These are phyloP conservation scores for Sthenelais limicola DNA, from an alignment of 2,888 invertebrate species.

Conservation along the genomic window DNA sequence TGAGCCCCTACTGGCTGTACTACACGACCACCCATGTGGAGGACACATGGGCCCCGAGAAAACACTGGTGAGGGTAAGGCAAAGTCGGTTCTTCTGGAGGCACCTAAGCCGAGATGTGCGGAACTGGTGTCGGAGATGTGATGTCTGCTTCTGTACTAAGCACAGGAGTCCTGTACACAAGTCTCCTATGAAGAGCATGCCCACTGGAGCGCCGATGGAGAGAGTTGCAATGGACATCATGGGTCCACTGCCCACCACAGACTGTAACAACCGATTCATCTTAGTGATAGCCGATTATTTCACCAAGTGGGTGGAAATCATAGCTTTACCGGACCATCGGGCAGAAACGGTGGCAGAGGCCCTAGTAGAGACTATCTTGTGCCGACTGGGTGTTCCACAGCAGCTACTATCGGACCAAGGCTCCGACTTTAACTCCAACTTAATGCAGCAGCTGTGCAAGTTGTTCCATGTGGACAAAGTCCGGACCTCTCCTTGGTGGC, in stretches of 20 bases:
- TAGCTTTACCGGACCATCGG: constrained; percentile 13
- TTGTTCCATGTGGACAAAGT: background rate
- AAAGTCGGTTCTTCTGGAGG: background rate
- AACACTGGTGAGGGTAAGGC: background rate
- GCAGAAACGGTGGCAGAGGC: constrained; percentile 19
- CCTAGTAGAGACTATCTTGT: background rate
- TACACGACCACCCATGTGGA: background rate
- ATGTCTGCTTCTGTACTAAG: background rate
- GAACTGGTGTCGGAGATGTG: background rate
- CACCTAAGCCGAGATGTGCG: background rate
- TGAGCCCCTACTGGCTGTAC: background rate
- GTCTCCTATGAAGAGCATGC: background rate
- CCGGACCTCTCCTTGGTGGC: constrained; percentile 3
- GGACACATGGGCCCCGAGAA: background rate
- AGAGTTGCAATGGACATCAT: constrained; percentile 1
- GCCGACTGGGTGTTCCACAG: constrained; percentile 5
- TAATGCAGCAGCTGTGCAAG: background rate
- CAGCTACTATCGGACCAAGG: constrained; percentile 30
- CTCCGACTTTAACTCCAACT: background rate
- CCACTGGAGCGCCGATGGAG: background rate
- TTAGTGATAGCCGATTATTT: constrained; percentile 18
- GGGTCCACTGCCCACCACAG: too few relatives aligned
- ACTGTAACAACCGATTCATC: too few relatives aligned
- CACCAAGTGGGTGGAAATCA: constrained; percentile 9
- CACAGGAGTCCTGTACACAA: too few relatives aligned